phyloP scores from a whole-genome alignment of 2,113 vertebrate species.

The Rafetus swinhoei region DNA sequence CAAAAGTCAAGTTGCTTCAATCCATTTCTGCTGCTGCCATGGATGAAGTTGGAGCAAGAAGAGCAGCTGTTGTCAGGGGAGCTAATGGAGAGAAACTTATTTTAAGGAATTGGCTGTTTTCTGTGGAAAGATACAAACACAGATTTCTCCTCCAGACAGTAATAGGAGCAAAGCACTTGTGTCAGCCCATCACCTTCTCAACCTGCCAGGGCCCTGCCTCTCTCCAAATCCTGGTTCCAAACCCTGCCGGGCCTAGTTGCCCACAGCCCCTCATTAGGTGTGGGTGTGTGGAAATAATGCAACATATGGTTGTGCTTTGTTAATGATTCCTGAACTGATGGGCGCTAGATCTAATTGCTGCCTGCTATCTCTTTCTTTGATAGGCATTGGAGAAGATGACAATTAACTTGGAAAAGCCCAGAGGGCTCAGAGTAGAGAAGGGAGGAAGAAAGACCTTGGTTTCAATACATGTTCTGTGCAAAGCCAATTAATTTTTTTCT shows the following conservation, averaged over 20 bases:
- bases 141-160: too few relatives aligned
- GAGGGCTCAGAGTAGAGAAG: background rate
- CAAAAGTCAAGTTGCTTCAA: too few relatives aligned
- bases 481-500: background rate
- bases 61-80: background rate
- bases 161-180: background rate
- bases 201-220: background rate
- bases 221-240: background rate
- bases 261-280: background rate
- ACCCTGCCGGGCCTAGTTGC: background rate
- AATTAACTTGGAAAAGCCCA: slow-evolving; percentile 67
- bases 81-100: background rate
- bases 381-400: slow-evolving; percentile 59
- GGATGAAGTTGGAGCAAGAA: background rate
- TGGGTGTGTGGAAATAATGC: background rate
- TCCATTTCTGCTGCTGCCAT: background rate
- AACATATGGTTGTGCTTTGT: background rate
- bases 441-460: background rate
- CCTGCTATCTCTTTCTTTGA: slow-evolving; percentile 77
- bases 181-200: background rate
- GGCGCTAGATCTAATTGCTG: slow-evolving; percentile 74
- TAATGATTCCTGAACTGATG: background rate
- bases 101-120: background rate
- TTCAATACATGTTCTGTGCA: rapidly evolving
- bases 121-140: background rate